Percentiles rank a stretch among this genome's conserved stretches.
Evolutionary conservation across 2,888 invertebrate genomes (phyloP).

Genomic region (Phytoseiulus persimilis): DNA sequence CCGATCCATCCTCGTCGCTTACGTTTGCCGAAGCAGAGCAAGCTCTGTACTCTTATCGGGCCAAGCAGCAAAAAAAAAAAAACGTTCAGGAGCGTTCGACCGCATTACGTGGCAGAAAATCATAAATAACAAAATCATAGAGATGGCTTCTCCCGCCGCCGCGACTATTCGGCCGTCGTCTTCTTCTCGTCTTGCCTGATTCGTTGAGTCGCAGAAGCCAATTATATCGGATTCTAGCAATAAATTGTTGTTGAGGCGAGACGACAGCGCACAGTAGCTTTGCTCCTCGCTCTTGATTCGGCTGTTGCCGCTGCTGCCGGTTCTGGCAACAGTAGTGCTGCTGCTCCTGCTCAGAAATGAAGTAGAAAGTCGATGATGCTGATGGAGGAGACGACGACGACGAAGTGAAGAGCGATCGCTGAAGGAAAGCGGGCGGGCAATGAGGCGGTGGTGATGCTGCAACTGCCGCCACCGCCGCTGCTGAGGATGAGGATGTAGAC

Average conservation of each 20-base stretch:
- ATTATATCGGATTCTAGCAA: conserved; percentile 35
- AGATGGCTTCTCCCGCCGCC: background rate
- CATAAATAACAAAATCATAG: conserved; percentile 37
- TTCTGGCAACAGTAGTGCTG: background rate
- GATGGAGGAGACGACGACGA: background rate
- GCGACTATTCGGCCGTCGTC: background rate
- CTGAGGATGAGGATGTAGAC: background rate
- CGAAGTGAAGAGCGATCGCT: background rate
- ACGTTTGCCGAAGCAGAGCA: background rate
- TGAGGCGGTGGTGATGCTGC: background rate
- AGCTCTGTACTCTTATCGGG: background rate
- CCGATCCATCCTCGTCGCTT: background rate
- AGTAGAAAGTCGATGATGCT: conserved; percentile 5
- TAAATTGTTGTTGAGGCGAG: conserved; percentile 20
- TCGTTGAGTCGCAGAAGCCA: conserved; percentile 29
- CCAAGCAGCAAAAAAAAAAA: background rate
- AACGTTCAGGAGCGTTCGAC: background rate
- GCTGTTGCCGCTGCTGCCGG: conserved; percentile 14
- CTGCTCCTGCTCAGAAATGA: background rate
- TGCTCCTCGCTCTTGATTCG: conserved; percentile 11
- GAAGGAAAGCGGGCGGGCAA: background rate
- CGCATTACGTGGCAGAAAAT: conserved; percentile 37
- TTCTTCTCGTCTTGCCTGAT: background rate
- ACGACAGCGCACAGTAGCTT: conserved; percentile 5
- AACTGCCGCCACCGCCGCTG: background rate